Evolutionary conservation across 2,888 invertebrate species (phyloP).

Genomic region (Drosophila macrospina): DNA sequence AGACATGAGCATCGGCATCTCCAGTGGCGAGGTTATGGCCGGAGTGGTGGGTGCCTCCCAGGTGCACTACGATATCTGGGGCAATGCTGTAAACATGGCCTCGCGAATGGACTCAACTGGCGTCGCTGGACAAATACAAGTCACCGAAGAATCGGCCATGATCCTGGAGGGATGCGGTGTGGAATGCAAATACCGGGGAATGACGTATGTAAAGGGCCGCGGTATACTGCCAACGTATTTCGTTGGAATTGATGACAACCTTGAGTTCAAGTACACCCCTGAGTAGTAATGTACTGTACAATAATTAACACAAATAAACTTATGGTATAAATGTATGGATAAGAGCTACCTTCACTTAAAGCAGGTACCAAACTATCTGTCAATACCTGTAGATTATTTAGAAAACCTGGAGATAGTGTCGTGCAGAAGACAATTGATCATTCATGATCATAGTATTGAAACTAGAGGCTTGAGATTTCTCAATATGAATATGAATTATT

Average conservation of each 20-base stretch:
- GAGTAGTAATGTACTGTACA: neutral
- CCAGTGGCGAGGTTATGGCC: conserved; percentile 95
- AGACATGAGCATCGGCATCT: conserved; percentile 88
- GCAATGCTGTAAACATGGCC: conserved; percentile 98
- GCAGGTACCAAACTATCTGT: too few relatives aligned
- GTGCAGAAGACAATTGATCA: too few relatives aligned
- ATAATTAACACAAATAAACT: too few relatives aligned
- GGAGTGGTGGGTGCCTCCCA: conserved; percentile 97
- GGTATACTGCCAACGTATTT: conserved; percentile 90
- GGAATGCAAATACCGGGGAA: conserved; percentile 89
- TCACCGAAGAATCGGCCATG: conserved; percentile 90
- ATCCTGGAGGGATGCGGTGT: conserved; percentile 89
- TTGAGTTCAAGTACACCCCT: conserved; percentile 74
- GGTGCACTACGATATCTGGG: conserved; percentile 98
- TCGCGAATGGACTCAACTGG: conserved; percentile 98
- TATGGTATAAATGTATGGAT: too few relatives aligned
- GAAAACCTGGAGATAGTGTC: too few relatives aligned
- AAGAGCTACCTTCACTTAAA: too few relatives aligned
- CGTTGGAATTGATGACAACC: conserved; percentile 88
- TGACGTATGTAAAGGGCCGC: conserved; percentile 90
- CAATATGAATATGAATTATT: too few relatives aligned
- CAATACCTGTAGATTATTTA: too few relatives aligned
- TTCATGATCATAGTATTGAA: too few relatives aligned
- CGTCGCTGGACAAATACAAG: conserved; percentile 91
- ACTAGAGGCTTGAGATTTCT: too few relatives aligned